A percentile compares a stretch with the other conserved stretches of the same genome.
Conservation (phyloP, 2,113 vertebrate species). For the Neofelis nebulosa region DNA sequence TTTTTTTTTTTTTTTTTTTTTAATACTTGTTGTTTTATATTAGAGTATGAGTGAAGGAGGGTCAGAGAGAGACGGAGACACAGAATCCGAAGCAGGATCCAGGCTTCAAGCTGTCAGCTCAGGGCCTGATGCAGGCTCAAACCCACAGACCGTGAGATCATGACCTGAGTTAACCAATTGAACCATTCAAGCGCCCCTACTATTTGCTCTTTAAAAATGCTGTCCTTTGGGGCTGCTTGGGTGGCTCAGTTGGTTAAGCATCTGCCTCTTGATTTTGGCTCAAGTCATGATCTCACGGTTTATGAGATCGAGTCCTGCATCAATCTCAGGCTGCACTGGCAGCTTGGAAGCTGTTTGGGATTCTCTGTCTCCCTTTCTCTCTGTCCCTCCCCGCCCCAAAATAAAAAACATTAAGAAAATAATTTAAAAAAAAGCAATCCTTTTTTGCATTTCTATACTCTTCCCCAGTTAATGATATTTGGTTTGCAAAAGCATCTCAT, state of each 20-base stretch:
- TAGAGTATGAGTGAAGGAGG: not conserved
- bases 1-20: not conserved
- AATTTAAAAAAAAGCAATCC: not conserved
- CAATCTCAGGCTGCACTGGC: too few relatives aligned
- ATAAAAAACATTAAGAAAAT: too few relatives aligned
- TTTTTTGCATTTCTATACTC: not conserved
- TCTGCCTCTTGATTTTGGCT: too few relatives aligned
- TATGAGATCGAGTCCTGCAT: too few relatives aligned
- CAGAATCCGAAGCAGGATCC: not conserved
- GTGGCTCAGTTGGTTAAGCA: too few relatives aligned
- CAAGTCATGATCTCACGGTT: too few relatives aligned
- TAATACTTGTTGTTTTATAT: not conserved
- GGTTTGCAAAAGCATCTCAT: not conserved
- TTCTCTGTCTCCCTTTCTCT: too few relatives aligned
- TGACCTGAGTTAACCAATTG: not conserved
- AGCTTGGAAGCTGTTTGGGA: too few relatives aligned
- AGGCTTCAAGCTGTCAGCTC: not conserved
- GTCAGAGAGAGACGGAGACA: not conserved
- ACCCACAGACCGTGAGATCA: not conserved
- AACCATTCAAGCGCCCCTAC: not conserved
- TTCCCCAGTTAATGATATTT: not conserved
- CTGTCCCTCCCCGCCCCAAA: too few relatives aligned
- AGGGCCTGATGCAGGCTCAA: rapidly evolving
- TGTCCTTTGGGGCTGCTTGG: too few relatives aligned
- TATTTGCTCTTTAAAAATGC: too few relatives aligned